Evolutionary conservation across 2,113 vertebrate species (phyloP).

Genomic region (Variabilichromis moorii): DNA sequence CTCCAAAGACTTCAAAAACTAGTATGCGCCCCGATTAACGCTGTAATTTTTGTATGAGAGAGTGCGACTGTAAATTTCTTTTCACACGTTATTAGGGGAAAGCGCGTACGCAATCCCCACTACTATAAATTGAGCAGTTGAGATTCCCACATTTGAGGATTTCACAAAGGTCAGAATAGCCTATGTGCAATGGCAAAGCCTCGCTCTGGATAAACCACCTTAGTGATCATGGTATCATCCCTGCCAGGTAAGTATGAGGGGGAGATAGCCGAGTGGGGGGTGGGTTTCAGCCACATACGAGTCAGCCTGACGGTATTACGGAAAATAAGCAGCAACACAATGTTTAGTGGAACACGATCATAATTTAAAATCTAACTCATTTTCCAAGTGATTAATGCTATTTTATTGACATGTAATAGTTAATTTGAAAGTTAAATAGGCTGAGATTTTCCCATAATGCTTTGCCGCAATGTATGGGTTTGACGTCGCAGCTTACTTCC

Average conservation of each 20-base stretch:
- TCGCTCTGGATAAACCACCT: not conserved
- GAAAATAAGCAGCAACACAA: fast-evolving
- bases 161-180: not conserved
- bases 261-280: fast-evolving
- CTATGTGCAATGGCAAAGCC: not conserved
- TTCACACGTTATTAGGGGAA: fast-evolving
- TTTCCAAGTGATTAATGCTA: not conserved
- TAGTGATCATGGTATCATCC: not conserved
- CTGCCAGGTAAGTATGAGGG: not conserved
- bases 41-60: fast-evolving
- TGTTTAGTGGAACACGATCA: not conserved
- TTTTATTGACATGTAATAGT: not conserved
- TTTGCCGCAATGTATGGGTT: not conserved
- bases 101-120: not conserved
- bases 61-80: fast-evolving
- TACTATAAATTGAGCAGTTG: not conserved
- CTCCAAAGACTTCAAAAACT: fast-evolving
- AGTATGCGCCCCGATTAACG: fast-evolving
- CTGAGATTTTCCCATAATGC: not conserved
- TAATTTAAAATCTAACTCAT: not conserved
- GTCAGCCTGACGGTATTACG: not conserved
- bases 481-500: not conserved
- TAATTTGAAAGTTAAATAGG: not conserved
- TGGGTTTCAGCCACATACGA: not conserved
- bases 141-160: not conserved